Conservation (phyloP, 2,888 invertebrate species). For the Sphinx pinastri region DNA sequence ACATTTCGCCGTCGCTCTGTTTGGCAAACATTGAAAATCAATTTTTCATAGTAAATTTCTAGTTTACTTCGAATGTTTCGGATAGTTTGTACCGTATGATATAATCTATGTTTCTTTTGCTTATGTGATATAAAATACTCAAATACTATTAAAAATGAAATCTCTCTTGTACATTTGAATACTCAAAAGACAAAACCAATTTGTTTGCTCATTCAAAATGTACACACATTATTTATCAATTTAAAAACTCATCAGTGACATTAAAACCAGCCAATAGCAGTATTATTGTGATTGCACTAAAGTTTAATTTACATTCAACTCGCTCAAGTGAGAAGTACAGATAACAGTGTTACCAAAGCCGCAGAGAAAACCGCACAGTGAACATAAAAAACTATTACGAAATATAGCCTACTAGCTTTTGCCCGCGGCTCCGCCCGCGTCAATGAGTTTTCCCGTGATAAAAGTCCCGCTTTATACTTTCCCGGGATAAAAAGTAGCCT, state of each 20-base stretch:
- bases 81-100: not conserved
- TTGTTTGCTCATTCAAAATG: no score
- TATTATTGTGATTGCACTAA: not conserved
- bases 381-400: not conserved
- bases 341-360: slow-evolving; percentile 22
- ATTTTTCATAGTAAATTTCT: slow-evolving; percentile 23
- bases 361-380: not conserved
- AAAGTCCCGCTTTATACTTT: no score
- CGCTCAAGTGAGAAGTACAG: slow-evolving; percentile 35
- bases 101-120: no score
- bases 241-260: not conserved
- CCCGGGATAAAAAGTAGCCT: no score
- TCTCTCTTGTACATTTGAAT: no score
- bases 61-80: not conserved
- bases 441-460: no score
- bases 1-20: slow-evolving; percentile 17
- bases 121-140: no score
- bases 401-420: not conserved
- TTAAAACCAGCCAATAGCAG: not conserved
- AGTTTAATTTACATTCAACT: slow-evolving; percentile 33
- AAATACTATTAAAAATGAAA: no score
- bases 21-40: slow-evolving; percentile 25
- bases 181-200: no score
- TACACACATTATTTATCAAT: not conserved
- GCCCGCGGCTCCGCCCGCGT: no score